Base-by-base conservation (phyloP, 2,113 vertebrate species). In the Lepus americanus region DNA sequence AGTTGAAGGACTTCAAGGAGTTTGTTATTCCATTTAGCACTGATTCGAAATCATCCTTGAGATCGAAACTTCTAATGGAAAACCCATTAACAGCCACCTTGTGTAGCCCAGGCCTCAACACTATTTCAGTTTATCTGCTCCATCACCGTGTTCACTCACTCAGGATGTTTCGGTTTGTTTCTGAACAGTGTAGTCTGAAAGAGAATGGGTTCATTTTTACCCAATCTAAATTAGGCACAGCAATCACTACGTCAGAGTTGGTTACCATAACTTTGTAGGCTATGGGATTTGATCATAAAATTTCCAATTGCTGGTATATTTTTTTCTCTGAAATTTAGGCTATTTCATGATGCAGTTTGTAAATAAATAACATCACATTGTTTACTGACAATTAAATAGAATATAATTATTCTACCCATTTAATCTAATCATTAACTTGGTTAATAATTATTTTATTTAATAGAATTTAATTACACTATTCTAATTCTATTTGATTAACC, bases 1-100 rank as follows among this genome's bases (percentile, higher is more conserved):
- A 90, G 36, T 51, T 91, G n/a, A 61, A 72, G 67, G 72, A 90
- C 72, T 96, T 91, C 63, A 69, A 9, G 70, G 53, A 77, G 49
- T 91, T 94, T 53, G 39, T 77, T 84, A 85, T 74, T 90, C 19
- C 80, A 78, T 77, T 33, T 70, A 76, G 89, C 16, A 83, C n/a
- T 67, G 59, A 84, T 94, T 96, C 85, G 69, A 97, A 84, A 78
- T 72, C 53, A 49, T 70, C 74, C 17, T 92, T 23, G 84, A 93
- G 83, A 59, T 55, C 12, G n/a, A 93, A 96, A 97, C 51, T 69
- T 92, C 67, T 17, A 49, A 61, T 39, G 78, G 70, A 36, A 96
- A 92, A 89, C 84, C 22, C 81, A 69, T 29, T 0, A 66, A 78
- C 66, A 53, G 69, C 66, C 74, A 59, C 20, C 78, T 9, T 83